Evolutionary conservation across 2,113 vertebrate species (phyloP).

Genomic region (Castor canadensis): DNA sequence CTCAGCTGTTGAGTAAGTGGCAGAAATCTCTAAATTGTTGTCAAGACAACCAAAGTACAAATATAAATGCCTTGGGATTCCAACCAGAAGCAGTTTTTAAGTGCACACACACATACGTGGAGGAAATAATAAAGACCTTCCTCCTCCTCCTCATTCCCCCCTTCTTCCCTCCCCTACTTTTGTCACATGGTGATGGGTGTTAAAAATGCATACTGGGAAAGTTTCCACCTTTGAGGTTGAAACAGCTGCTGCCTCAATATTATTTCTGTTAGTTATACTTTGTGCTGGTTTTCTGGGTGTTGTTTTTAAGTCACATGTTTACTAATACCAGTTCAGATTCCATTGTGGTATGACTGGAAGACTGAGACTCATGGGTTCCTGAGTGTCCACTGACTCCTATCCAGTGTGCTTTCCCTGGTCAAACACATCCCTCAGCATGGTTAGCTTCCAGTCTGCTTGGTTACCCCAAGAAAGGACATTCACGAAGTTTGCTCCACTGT

Average conservation of each 20-base stretch:
- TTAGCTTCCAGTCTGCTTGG: not conserved
- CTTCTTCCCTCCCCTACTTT: not conserved
- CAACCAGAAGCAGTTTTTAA: conserved; percentile 54
- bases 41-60: conserved; percentile 70
- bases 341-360: not conserved
- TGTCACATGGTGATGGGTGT: conserved; percentile 43
- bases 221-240: conserved; percentile 62
- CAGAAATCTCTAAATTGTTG: conserved; percentile 53
- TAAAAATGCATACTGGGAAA: conserved; percentile 69
- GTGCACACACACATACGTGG: not conserved
- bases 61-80: conserved; percentile 63
- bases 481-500: not conserved
- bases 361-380: not conserved
- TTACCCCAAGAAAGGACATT: not conserved
- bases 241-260: conserved; percentile 62
- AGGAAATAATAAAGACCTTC: not conserved
- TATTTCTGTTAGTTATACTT: conserved; percentile 7
- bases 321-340: conserved; percentile 36
- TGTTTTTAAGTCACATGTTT: conserved; percentile 57
- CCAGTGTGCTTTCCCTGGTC: not conserved
- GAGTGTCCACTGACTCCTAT: not conserved
- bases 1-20: conserved; percentile 50
- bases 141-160: too few relatives aligned
- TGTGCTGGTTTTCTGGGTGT: conserved; percentile 31
- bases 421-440: not conserved